These are phyloP conservation scores for Balaenoptera acutorostrata DNA, from an alignment of 2,113 vertebrate species.

Conservation along the genomic window DNA sequence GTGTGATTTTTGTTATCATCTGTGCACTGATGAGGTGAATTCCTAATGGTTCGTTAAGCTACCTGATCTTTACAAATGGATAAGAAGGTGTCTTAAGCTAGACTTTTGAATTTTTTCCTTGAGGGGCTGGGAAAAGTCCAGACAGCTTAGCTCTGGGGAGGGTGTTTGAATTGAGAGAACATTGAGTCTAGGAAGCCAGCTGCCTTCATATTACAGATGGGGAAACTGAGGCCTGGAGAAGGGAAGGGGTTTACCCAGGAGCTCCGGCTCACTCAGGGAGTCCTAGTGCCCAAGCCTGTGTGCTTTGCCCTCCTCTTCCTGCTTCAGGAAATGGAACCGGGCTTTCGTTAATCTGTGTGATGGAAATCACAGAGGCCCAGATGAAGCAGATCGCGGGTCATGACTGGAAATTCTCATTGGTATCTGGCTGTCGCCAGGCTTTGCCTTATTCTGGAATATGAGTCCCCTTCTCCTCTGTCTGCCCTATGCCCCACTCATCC, in stretches of 20 bases:
- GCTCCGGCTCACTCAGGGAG: not conserved
- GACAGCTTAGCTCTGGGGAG: not conserved
- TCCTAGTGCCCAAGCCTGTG: fast-evolving
- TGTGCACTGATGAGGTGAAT: fast-evolving
- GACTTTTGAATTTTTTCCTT: not conserved
- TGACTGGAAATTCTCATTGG: fast-evolving
- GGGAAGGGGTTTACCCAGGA: not conserved
- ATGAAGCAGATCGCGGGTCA: fast-evolving
- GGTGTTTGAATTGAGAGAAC: not conserved
- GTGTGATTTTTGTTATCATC: not conserved
- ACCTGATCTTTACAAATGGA: not conserved
- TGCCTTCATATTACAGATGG: not conserved
- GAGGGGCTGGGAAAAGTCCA: not conserved
- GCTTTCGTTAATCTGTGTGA: too few species aligned
- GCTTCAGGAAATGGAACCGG: not conserved
- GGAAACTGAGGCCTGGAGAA: not conserved
- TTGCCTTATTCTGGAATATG: not conserved
- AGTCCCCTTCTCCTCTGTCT: not conserved
- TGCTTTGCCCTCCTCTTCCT: too few species aligned
- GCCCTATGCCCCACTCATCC: fast-evolving
- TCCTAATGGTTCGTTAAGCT: not conserved
- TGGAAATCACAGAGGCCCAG: not conserved
- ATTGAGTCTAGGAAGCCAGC: not conserved
- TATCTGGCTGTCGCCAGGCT: not conserved
- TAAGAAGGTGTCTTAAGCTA: too few species aligned